Base-by-base conservation (phyloP, 2,113 vertebrate genomes). In the Mola mola region DNA sequence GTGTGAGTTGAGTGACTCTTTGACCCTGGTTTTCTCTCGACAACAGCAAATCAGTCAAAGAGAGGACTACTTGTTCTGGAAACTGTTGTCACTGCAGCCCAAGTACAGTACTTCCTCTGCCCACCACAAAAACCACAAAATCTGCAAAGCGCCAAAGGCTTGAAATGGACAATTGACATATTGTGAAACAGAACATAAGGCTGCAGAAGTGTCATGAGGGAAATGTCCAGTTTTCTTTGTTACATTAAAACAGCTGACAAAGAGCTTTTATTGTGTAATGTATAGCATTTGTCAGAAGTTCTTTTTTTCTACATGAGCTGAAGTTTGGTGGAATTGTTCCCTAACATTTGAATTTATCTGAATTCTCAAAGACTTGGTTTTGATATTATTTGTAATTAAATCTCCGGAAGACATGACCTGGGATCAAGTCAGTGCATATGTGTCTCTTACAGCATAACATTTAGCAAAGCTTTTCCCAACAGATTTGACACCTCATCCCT, bases 31-130 rank as follows among this genome's bases (percentile, higher is more conserved):
- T 31, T 44, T 66, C 34, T 31, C 41, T 22, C 47, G 43, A 40
- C 56, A 48, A 50, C 33, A 42, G 36, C 3, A 4, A 48, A n/a
- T 3, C 9, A 4, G 42, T 8, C 17, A 37, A 13, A 60, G 52
- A 80, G 59, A 59, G 58, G 42, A 34, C 8, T 9, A 5, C 41
- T 72, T 85, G 66, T 66, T 81, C 66, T 36, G 63, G 38, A 26
- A 3, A 46, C 41, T 46, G 34, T 42, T 40, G 29, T 55, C 66
- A 22, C 8, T 43, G 42, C 20, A 42, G 38, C 34, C 34, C n/a
- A 50, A 76, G 56, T 40, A 25, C 20, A 31, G 28, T 25, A 72
- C 72, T 73, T 79, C 66, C 63, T 68, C 65, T 73, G 34, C 49
- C 51, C 17, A 40, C 71, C 38, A 36, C 63, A 47, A 56, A 72